phyloP scores from a whole-genome alignment of 2,113 vertebrate genomes.

The Microcebus tavaratra region DNA sequence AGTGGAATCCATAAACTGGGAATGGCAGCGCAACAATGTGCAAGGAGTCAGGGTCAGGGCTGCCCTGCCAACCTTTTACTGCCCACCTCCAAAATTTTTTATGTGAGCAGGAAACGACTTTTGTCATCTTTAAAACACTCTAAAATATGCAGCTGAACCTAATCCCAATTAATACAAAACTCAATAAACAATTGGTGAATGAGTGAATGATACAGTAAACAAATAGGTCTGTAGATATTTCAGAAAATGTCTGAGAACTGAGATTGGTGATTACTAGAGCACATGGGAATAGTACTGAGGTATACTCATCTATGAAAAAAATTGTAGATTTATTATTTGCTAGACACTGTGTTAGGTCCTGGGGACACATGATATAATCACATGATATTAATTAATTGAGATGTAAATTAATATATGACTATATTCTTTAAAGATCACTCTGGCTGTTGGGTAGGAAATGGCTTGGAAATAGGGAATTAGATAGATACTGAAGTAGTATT shows the following conservation, averaged over 20 bases:
- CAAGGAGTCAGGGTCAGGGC: background rate
- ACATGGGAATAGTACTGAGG: background rate
- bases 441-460: background rate
- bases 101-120: background rate
- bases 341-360: background rate
- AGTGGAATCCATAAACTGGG: background rate
- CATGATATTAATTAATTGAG: background rate
- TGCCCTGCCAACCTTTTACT: background rate
- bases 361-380: background rate
- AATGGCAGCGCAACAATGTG: background rate
- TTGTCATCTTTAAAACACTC: background rate
- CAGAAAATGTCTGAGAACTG: background rate
- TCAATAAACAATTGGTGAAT: background rate
- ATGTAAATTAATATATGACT: background rate
- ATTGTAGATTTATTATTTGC: background rate
- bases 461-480: background rate
- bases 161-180: background rate
- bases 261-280: background rate
- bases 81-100: background rate
- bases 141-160: background rate
- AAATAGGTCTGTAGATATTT: background rate
- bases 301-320: background rate
- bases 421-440: conserved; percentile 18
- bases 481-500: background rate
- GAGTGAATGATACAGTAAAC: conserved; percentile 10